Evolutionary conservation across 2,797 vertebrate species (phyloP).

Genomic region (Enteromius thamalakanensis): DNA sequence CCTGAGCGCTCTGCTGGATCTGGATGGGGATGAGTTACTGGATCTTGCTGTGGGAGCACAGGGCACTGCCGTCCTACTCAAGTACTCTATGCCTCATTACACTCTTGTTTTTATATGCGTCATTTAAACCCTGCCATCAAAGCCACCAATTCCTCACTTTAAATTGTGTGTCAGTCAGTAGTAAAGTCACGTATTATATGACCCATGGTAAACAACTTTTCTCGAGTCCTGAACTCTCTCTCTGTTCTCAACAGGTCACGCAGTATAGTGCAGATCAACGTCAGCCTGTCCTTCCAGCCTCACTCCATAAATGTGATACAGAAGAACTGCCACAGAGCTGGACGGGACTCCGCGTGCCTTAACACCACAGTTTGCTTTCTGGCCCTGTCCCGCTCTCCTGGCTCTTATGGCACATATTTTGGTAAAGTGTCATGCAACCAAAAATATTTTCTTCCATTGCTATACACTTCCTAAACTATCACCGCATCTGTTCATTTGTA

Average conservation of each 20-base stretch:
- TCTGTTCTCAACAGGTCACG: conserved; percentile 76
- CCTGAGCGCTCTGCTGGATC: conserved; percentile 83
- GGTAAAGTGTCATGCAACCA: conserved; percentile 67
- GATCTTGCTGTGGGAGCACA: conserved; percentile 92
- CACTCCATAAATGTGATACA: conserved; percentile 88
- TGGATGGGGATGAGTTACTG: conserved; percentile 88
- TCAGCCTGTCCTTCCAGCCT: conserved; percentile 82
- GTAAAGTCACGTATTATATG: conserved; percentile 2
- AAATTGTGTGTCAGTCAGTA: conserved; percentile 12
- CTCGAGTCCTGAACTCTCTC: not conserved
- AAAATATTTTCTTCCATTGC: conserved; percentile 31
- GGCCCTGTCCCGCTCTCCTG: conserved; percentile 80
- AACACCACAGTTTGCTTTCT: conserved; percentile 84
- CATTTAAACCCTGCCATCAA: not conserved
- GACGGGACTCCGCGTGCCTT: conserved; percentile 85
- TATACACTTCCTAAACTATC: conserved; percentile 29
- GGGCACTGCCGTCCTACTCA: conserved; percentile 86
- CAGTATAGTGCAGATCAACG: conserved; percentile 84
- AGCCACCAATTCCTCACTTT: not conserved
- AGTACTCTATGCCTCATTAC: conserved; percentile 70
- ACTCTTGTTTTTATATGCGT: conserved; percentile 13
- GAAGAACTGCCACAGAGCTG: conserved; percentile 83
- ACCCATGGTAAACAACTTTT: not conserved
- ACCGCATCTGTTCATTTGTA: conserved; percentile 7
- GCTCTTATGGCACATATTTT: conserved; percentile 76